phyloP scores from a whole-genome alignment of 2,888 invertebrate genomes.

The Drosophila pseudotakahashii region DNA sequence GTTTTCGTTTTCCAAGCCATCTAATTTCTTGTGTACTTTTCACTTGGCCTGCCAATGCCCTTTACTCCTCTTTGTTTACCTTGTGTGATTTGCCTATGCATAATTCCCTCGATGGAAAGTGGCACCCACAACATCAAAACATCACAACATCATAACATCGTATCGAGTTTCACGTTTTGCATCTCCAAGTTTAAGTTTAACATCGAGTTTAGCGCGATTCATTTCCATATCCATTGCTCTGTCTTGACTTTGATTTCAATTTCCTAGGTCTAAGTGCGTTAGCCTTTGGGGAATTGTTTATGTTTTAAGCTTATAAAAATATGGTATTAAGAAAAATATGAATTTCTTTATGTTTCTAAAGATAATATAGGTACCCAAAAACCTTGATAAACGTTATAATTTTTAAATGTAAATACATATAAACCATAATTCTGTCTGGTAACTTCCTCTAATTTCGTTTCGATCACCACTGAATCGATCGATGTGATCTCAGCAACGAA shows the following conservation, averaged over 20 bases:
- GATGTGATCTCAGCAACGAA: conserved; percentile 30
- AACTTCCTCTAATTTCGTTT: conserved; percentile 1
- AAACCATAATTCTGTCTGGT: not conserved
- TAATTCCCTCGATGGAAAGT: conserved; percentile 52
- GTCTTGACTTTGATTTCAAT: not conserved
- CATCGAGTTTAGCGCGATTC: not conserved
- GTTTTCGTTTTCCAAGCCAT: conserved; percentile 5
- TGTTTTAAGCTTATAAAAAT: too few species aligned
- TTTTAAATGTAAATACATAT: conserved; percentile 1
- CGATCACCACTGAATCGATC: conserved; percentile 7
- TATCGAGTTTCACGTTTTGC: conserved; percentile 24
- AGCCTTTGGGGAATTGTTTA: not conserved
- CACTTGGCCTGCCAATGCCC: conserved; percentile 23
- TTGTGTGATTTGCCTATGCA: conserved; percentile 11
- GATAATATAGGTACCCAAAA: too few species aligned
- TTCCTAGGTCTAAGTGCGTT: conserved; percentile 8
- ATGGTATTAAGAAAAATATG: too few species aligned
- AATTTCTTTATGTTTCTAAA: not conserved
- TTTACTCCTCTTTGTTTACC: conserved; percentile 16
- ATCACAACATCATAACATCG: conserved; percentile 2
- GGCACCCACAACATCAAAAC: conserved; percentile 10
- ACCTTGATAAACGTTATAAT: not conserved
- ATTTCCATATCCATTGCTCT: conserved; percentile 7
- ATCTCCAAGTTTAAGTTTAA: conserved; percentile 1
- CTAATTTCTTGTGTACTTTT: conserved; percentile 11